Evolutionary conservation across 2,113 vertebrate species (phyloP), one percentile per base, ranked within the genome.

Genomic region (Siniperca knerii): DNA sequence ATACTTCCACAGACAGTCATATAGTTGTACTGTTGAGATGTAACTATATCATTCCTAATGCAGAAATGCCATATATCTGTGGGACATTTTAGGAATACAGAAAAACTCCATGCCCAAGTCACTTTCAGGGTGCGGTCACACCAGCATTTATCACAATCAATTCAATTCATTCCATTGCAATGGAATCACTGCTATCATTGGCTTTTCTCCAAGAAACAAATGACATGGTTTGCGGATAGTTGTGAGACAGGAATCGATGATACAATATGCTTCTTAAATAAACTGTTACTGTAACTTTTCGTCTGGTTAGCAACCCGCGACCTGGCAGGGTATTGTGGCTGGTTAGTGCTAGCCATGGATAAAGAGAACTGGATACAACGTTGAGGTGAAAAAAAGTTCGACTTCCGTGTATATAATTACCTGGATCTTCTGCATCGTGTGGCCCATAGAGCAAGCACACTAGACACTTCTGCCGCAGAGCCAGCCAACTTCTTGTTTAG

Each of bases 11-110:
- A 67, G 13, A 25, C 54, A 58, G 35, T n/a, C 58, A 15, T 33
- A 75, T 18, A 64, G 42, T 33, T 69, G 15, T 37, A 54, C 29
- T 21, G 13, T 68, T 57, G 44, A 79, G 6, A 52, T 37, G 55
- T 60, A 35, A 40, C 29, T 33, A 9, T 57, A 57, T 73, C 18
- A 44, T 68, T 61, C 7, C 18, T 52, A 23, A 42, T 69, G 11
- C 21, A 61, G 20, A 75, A 79, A 44, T 57, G n/a, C 25, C 35
- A 42, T 46, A 8, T 50, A 48, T 84, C 50, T 48, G 8, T 42
- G 77, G 21, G 35, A 21, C 25, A 61, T 79, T 46, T 72, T 33
- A 44, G n/a, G 20, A 33, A 84, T 54, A 46, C 16, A 65, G 20
- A 29, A 71, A 44, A 40, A 62, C 66, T 48, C 8, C 18, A 50